Conservation (phyloP, 2,888 invertebrate genomes). For the Cephus runcator region DNA sequence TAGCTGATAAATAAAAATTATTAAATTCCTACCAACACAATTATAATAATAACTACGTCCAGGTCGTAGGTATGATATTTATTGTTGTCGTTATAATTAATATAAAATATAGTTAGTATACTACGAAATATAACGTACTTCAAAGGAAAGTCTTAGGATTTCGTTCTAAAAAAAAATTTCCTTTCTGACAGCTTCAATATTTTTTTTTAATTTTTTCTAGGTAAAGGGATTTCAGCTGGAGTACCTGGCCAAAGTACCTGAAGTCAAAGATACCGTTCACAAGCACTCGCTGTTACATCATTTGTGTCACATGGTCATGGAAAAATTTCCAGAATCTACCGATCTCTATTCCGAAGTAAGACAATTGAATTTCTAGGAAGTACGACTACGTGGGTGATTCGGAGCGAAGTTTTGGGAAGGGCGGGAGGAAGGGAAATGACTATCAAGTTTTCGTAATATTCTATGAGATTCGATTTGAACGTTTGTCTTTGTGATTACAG, state of each 20-base stretch:
- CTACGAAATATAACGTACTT: too few relatives aligned
- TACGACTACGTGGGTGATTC: neutral
- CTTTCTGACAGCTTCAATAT: neutral
- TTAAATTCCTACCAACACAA: neutral
- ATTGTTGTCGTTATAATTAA: too few relatives aligned
- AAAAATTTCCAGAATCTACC: conserved; percentile 93
- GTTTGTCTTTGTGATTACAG: conserved; percentile 58
- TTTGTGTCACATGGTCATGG: conserved; percentile 96
- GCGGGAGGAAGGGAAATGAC: neutral
- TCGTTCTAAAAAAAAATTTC: neutral
- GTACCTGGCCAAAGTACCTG: conserved; percentile 96
- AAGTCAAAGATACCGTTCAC: conserved; percentile 99
- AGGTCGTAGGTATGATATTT: too few relatives aligned
- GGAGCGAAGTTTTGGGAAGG: neutral
- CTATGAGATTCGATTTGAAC: neutral
- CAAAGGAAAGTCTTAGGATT: too few relatives aligned
- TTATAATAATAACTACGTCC: neutral
- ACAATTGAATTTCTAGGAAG: neutral
- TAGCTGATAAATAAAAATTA: neutral
- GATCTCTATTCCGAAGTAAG: conserved; percentile 96
- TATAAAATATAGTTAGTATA: too few relatives aligned
- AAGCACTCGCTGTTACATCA: conserved; percentile 98
- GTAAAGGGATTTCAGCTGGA: conserved; percentile 98
- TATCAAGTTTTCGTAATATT: neutral
- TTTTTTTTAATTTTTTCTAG: conserved; percentile 55